Conservation (phyloP, 2,797 vertebrate species). For the Enoplosus armatus region DNA sequence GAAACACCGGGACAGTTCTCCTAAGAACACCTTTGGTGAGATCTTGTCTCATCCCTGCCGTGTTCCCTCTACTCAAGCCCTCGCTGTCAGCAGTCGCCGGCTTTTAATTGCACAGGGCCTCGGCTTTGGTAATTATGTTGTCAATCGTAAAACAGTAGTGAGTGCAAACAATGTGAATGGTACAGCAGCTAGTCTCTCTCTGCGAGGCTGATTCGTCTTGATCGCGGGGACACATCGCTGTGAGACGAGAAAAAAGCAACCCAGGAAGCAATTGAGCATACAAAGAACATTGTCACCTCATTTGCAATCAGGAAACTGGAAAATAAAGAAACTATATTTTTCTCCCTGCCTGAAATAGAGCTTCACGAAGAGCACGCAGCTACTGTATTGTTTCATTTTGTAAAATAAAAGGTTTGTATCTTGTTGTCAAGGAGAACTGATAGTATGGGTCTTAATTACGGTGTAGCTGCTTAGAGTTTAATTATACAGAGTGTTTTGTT, state of each 20-base stretch:
- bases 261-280: constrained; percentile 68
- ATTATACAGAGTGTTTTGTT: constrained; percentile 57
- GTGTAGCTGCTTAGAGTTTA: constrained; percentile 33
- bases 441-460: constrained; percentile 50
- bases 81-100: constrained; percentile 58
- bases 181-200: constrained; percentile 36
- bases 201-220: constrained; percentile 59
- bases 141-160: constrained; percentile 60
- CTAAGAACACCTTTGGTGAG: constrained; percentile 39
- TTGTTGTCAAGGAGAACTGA: constrained; percentile 49
- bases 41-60: constrained; percentile 48
- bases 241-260: constrained; percentile 37
- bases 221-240: constrained; percentile 50
- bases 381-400: constrained; percentile 32
- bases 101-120: constrained; percentile 78
- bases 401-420: constrained; percentile 49
- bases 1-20: constrained; percentile 4
- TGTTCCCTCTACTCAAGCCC: constrained; percentile 28
- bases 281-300: constrained; percentile 73
- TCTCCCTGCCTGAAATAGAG: constrained; percentile 39
- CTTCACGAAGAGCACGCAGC: constrained; percentile 10
- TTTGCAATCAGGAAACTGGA: constrained; percentile 61
- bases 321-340: constrained; percentile 57
- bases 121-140: constrained; percentile 79
- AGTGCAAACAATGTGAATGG: constrained; percentile 65